A percentile compares a stretch with the other conserved stretches of the same genome.
Conservation (phyloP, 2,888 invertebrate species). For the Polymixis lichenea region DNA sequence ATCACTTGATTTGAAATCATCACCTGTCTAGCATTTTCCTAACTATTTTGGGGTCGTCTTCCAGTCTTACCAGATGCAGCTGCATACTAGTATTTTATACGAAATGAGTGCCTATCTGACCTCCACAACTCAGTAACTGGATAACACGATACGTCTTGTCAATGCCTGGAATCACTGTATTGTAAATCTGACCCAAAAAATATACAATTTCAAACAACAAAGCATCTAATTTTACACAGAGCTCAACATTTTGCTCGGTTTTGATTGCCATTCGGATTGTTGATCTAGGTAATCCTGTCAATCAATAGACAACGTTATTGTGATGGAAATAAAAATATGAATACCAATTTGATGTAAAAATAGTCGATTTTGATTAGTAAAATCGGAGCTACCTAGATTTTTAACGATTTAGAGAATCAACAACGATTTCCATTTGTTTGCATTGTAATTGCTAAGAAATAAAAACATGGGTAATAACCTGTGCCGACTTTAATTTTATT, state of each 20-base stretch:
- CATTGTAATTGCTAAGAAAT: neutral
- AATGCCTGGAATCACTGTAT: neutral
- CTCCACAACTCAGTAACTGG: too few species aligned
- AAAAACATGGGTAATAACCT: neutral
- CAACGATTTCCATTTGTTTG: too few species aligned
- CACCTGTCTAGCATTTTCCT: too few species aligned
- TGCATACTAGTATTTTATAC: too few species aligned
- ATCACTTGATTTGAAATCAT: too few species aligned
- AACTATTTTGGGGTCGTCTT: too few species aligned
- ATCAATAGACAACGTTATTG: neutral
- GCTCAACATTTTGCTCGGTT: neutral
- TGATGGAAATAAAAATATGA: neutral
- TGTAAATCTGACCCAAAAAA: neutral
- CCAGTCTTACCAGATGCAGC: too few species aligned
- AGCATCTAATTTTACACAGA: neutral
- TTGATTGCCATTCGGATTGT: constrained; percentile 14
- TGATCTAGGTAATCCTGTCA: constrained; percentile 3
- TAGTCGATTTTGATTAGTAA: neutral
- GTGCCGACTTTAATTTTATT: too few species aligned
- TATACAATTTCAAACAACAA: neutral
- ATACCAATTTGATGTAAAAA: neutral
- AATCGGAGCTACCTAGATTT: neutral
- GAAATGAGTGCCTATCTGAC: too few species aligned
- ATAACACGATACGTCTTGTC: too few species aligned
- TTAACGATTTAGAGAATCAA: neutral